Percentiles rank a stretch among this genome's conserved stretches.
These are phyloP conservation scores for Heliconius ethilla DNA, from an alignment of 2,888 invertebrate genomes.

Conservation along the genomic window DNA sequence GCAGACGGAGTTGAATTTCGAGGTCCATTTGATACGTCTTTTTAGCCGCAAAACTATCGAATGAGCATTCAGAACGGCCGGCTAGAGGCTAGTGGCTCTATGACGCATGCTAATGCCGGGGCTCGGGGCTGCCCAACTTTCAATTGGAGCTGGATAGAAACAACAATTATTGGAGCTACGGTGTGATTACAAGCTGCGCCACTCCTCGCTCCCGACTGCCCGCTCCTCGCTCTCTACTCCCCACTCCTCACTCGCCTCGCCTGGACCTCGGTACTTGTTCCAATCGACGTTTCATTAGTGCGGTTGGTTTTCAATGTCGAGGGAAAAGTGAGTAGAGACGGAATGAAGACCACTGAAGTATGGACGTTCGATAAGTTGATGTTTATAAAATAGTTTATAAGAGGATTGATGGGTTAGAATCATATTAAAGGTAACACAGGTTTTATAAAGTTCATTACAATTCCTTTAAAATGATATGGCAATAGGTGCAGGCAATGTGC, in stretches of 20 bases:
- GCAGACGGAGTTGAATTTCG: neutral
- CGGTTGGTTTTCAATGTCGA: neutral
- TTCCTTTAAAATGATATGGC: too few species aligned
- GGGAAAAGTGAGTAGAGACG: neutral
- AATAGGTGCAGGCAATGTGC: too few species aligned
- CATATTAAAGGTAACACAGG: too few species aligned
- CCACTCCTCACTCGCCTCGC: too few species aligned
- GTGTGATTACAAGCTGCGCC: slow-evolving; percentile 23
- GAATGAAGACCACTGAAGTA: neutral
- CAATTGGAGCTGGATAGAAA: slow-evolving; percentile 29
- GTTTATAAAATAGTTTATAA: neutral
- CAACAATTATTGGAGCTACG: slow-evolving; percentile 23
- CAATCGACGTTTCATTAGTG: slow-evolving; percentile 7
- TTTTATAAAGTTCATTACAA: too few species aligned
- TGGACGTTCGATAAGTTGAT: neutral
- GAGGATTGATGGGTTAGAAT: neutral
- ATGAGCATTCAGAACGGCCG: neutral
- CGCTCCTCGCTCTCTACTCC: too few species aligned
- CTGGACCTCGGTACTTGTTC: slow-evolving; percentile 4
- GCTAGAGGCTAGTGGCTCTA: neutral
- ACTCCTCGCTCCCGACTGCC: neutral
- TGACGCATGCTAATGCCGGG: slow-evolving; percentile 25
- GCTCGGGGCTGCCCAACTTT: slow-evolving; percentile 24
- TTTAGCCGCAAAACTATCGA: slow-evolving; percentile 2
- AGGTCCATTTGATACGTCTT: slow-evolving; percentile 8